Evolutionary conservation across 2,113 vertebrate genomes (phyloP).

Genomic region (Lipotes vexillifer): DNA sequence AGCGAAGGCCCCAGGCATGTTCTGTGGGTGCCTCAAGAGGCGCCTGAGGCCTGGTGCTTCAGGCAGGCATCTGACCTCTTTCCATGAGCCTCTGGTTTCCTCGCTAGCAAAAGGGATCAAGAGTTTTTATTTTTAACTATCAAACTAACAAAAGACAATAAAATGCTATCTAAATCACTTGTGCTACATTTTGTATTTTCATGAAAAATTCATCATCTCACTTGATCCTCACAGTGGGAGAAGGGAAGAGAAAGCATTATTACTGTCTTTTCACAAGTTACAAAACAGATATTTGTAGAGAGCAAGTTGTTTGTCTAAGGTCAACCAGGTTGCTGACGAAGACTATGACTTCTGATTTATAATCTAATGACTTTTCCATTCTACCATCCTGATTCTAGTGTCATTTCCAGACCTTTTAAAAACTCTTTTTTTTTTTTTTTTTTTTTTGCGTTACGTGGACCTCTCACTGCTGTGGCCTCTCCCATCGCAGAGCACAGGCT

Average conservation of each 20-base stretch:
- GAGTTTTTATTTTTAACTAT: conserved; percentile 5
- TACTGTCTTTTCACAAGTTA: neutral
- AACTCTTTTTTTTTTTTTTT: too few relatives aligned
- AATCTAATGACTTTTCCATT: neutral
- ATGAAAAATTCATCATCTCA: neutral
- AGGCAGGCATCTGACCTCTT: neutral
- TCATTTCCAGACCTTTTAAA: neutral
- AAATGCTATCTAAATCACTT: neutral
- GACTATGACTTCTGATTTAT: neutral
- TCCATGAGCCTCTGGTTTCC: neutral
- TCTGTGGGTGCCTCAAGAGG: neutral
- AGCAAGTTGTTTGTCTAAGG: neutral
- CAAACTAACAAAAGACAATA: neutral
- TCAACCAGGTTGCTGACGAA: neutral
- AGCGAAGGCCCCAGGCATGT: neutral
- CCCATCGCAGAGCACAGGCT: too few relatives aligned
- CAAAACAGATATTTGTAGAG: neutral
- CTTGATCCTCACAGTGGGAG: neutral
- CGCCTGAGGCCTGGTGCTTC: neutral
- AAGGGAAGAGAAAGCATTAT: neutral
- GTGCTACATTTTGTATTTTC: neutral
- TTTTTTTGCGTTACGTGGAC: too few relatives aligned
- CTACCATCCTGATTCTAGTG: neutral
- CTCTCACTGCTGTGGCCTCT: too few relatives aligned
- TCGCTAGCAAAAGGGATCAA: neutral